A percentile compares a stretch with the other conserved stretches of the same genome.
These are phyloP conservation scores for Cantharis nigra DNA, from an alignment of 2,888 invertebrate genomes.

Conservation along the genomic window DNA sequence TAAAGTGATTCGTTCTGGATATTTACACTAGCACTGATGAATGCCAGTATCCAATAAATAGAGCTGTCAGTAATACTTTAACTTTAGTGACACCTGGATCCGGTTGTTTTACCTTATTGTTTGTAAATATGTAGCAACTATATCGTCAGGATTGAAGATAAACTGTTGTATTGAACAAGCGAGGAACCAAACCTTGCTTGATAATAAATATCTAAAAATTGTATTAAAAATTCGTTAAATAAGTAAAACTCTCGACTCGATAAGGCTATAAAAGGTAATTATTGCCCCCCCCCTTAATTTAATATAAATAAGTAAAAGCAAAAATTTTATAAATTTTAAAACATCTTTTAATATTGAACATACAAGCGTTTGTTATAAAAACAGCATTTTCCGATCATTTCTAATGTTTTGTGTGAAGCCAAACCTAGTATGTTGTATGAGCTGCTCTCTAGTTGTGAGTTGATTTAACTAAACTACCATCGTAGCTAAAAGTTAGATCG, in stretches of 20 bases:
- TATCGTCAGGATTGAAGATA: neutral
- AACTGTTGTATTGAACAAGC: neutral
- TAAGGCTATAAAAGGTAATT: no score
- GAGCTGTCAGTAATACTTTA: constrained; percentile 44
- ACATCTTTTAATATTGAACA: no score
- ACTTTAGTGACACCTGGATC: constrained; percentile 47
- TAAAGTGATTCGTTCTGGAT: constrained; percentile 45
- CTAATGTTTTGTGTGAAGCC: neutral
- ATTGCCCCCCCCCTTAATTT: no score
- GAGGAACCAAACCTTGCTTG: no score
- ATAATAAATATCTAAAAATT: no score
- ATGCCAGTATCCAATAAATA: constrained; percentile 38
- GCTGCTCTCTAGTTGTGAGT: neutral
- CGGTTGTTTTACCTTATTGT: constrained; percentile 42
- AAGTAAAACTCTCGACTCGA: no score
- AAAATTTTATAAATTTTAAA: neutral
- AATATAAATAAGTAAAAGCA: neutral
- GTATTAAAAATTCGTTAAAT: no score
- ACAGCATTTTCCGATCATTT: no score
- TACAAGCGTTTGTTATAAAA: no score
- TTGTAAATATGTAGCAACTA: constrained; percentile 44
- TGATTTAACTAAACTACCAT: neutral
- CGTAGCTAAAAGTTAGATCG: neutral
- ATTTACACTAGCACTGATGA: constrained; percentile 42
- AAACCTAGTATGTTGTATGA: neutral